phyloP scores from a whole-genome alignment of 2,113 vertebrate species.

The Calyptommatus sinebrachiatus region DNA sequence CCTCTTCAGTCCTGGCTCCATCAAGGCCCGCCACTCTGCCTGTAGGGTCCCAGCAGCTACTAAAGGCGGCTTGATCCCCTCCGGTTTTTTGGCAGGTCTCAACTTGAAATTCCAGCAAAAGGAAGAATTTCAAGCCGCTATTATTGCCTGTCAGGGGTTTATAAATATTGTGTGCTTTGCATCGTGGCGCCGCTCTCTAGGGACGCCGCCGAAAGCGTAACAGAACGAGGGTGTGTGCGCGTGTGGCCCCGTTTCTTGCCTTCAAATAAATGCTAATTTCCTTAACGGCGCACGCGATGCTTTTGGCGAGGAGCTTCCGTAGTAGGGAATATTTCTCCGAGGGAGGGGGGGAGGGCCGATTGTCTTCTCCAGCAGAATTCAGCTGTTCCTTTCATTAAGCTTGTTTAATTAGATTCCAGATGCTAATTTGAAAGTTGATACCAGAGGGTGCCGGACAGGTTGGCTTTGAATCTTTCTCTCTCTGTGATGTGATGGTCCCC shows the following conservation, averaged over 20 bases:
- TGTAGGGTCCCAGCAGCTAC: conserved; percentile 87
- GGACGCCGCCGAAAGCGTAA: conserved; percentile 87
- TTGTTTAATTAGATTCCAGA: conserved; percentile 97
- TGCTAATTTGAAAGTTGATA: conserved; percentile 98
- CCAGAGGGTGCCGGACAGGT: conserved; percentile 90
- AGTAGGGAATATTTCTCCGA: conserved; percentile 79
- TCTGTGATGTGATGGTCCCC: conserved; percentile 93
- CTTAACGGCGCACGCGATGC: conserved; percentile 86
- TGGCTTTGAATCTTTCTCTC: conserved; percentile 86
- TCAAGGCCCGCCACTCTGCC: conserved; percentile 85
- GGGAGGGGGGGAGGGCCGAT: conserved; percentile 73
- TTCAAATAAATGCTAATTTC: conserved; percentile 98
- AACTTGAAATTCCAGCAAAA: conserved; percentile 81
- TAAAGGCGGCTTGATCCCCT: conserved; percentile 84
- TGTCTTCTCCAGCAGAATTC: conserved; percentile 82
- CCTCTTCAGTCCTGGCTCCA: conserved; percentile 74
- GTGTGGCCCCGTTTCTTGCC: conserved; percentile 76
- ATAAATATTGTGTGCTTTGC: conserved; percentile 84
- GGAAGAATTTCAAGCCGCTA: conserved; percentile 85
- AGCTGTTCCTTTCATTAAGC: conserved; percentile 93
- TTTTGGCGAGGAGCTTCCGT: conserved; percentile 89
- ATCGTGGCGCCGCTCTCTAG: conserved; percentile 78
- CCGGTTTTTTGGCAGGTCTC: conserved; percentile 80
- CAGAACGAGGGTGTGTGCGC: conserved; percentile 81
- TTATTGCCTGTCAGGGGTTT: conserved; percentile 86